Base-by-base conservation (phyloP, 2,888 invertebrate genomes). In the Rutpela maculata region DNA sequence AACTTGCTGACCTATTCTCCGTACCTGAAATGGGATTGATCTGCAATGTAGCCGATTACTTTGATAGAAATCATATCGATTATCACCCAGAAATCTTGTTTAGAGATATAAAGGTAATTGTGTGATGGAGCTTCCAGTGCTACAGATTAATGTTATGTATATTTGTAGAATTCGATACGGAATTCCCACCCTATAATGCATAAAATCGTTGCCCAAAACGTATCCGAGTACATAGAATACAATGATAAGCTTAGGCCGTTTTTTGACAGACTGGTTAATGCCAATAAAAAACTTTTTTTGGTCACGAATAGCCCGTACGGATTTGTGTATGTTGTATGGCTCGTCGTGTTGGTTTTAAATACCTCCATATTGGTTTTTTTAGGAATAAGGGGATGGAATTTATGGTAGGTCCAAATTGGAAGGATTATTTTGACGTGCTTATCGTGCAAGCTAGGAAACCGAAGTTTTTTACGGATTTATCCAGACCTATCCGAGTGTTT, bases 241-340 rank as follows among this genome's bases (percentile, higher is more conserved):
- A 96, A 96, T 87, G 92, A 93, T 18, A 92, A 95, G 75, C 90
- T 98, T 71, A 91, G 93, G 78, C 91, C 91, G 73, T 96, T 96
- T 88, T 95, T 99, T 82, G 91, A 95, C 79, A 93, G 95, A 84
- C 91, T 99, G 12, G 92, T 93, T 79, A 91, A 92, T 0, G 93
- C 94, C 35, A 93, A 93, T 55, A 99, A 98, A 88, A 96, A 97
- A 88, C 91, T 98, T 81, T 99, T 99, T 90, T 91, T 99, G 75
- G 97, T 99, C 15, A 99, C 99, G 11, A 99, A 99, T 89, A 98
- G 98, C 88, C 98, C 98, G 0, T 98, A 94, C 88, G 95, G 95
- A 86, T 99, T 99, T 92, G 98, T 88, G 87, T 87, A 84, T 86
- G 86, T 84, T 72, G 38, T 71, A 26, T 35, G n/a, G 3, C 2